Evolutionary conservation across 37 sponge, comb jelly and placozoan species (phyloP).

Genomic region (Ianthella basta): DNA sequence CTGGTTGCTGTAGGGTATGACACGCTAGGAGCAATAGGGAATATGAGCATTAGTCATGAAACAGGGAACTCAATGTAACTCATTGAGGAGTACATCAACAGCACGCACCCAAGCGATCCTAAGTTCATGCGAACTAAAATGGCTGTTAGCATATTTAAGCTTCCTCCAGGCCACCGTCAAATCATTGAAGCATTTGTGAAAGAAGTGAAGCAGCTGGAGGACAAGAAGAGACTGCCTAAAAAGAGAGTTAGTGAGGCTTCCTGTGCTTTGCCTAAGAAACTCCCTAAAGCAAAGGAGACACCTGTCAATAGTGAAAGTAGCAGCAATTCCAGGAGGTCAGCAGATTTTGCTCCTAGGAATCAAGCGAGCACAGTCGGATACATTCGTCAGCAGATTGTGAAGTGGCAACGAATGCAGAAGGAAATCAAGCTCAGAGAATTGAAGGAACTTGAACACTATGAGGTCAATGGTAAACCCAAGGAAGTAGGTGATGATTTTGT

Average conservation of each 20-base stretch:
- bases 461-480: neutral
- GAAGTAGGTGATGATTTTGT: too few species aligned
- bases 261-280: neutral
- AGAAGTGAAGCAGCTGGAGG: neutral
- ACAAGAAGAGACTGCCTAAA: neutral
- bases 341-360: too few species aligned
- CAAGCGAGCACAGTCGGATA: neutral
- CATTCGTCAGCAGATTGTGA: conserved; percentile 20
- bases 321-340: neutral
- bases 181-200: conserved; percentile 8
- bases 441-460: conserved; percentile 27
- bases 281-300: neutral
- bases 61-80: conserved; percentile 26
- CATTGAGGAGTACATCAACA: conserved; percentile 30
- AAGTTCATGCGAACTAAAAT: neutral
- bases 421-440: neutral
- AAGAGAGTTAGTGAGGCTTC: neutral
- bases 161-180: conserved; percentile 38
- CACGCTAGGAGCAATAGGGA: neutral
- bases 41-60: neutral
- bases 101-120: neutral
- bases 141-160: neutral
- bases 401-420: conserved; percentile 33
- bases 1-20: conserved; percentile 34
- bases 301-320: neutral